phyloP scores from a whole-genome alignment of 2,113 vertebrate species.

The Enhydra lutris region DNA sequence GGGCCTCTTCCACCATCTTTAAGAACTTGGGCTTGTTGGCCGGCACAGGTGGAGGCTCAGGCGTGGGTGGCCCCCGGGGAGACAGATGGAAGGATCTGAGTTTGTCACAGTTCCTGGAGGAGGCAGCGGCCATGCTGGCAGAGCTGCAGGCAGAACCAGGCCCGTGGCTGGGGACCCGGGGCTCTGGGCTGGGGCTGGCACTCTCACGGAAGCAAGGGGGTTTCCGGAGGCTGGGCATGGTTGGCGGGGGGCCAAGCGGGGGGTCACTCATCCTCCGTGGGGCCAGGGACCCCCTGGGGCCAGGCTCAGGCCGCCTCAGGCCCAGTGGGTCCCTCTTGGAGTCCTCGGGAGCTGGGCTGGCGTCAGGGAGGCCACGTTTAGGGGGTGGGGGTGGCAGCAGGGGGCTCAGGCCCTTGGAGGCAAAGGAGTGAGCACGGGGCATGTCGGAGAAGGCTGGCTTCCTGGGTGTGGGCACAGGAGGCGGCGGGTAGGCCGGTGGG shows the following conservation, averaged over 20 bases:
- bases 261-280: constrained; percentile 70
- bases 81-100: constrained; percentile 79
- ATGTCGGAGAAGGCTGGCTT: constrained; percentile 59
- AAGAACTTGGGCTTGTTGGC: constrained; percentile 73
- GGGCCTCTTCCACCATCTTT: constrained; percentile 22
- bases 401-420: constrained; percentile 66
- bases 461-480: constrained; percentile 85
- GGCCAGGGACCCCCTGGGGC: neutral
- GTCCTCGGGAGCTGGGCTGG: constrained; percentile 41
- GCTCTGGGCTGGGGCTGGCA: constrained; percentile 8
- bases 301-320: constrained; percentile 44
- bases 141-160: neutral
- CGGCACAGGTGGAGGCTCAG: constrained; percentile 73
- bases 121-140: accelerated
- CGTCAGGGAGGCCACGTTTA: constrained; percentile 76
- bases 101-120: constrained; percentile 76
- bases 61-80: constrained; percentile 45
- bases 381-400: constrained; percentile 76
- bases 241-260: neutral
- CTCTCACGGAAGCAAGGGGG: constrained; percentile 48
- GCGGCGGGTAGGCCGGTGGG: constrained; percentile 92
- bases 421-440: constrained; percentile 75
- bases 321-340: constrained; percentile 71
- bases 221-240: constrained; percentile 69
- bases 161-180: constrained; percentile 27